A percentile compares a stretch with the other conserved stretches of the same genome.
phyloP scores from a whole-genome alignment of 1,140 invertebrate genomes.

The Vollenhovia emeryi region DNA sequence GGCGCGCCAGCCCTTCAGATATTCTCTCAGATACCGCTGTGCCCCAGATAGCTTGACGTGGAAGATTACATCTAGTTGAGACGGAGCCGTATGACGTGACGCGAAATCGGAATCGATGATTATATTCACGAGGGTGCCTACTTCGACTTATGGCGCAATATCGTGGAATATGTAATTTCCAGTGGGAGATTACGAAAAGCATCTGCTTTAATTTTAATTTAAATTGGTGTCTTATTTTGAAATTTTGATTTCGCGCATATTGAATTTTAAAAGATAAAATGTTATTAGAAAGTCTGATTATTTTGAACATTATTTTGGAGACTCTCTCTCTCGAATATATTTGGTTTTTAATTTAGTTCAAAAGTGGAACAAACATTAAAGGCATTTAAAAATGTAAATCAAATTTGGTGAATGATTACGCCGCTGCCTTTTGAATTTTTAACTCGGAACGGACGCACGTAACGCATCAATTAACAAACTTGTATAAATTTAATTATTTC shows the following conservation, averaged over 20 bases:
- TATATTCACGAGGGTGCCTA: constrained; percentile 28
- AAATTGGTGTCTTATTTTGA: constrained; percentile 31
- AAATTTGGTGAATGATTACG: constrained; percentile 33
- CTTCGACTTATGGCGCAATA: constrained; percentile 8
- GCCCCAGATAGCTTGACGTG: constrained; percentile 7
- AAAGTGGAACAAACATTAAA: constrained; percentile 4
- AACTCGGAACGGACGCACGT: neutral
- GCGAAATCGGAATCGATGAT: constrained; percentile 49
- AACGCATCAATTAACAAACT: constrained; percentile 58
- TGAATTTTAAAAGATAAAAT: neutral
- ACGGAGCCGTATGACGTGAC: constrained; percentile 44
- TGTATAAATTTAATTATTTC: constrained; percentile 61
- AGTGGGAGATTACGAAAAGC: constrained; percentile 7
- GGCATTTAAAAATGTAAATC: constrained; percentile 49
- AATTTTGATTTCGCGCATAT: constrained; percentile 36
- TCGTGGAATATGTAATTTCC: constrained; percentile 14
- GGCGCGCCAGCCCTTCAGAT: constrained; percentile 13
- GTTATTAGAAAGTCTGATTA: constrained; percentile 25
- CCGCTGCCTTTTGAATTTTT: constrained; percentile 41
- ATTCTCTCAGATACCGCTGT: constrained; percentile 30
- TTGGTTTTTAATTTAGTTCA: neutral
- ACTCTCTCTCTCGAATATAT: neutral
- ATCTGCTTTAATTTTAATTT: constrained; percentile 13
- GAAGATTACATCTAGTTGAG: constrained; percentile 44
- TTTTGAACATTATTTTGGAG: constrained; percentile 11